These are phyloP conservation scores for Bugula neritina DNA, from an alignment of 2,888 invertebrate genomes.

Conservation along the genomic window DNA sequence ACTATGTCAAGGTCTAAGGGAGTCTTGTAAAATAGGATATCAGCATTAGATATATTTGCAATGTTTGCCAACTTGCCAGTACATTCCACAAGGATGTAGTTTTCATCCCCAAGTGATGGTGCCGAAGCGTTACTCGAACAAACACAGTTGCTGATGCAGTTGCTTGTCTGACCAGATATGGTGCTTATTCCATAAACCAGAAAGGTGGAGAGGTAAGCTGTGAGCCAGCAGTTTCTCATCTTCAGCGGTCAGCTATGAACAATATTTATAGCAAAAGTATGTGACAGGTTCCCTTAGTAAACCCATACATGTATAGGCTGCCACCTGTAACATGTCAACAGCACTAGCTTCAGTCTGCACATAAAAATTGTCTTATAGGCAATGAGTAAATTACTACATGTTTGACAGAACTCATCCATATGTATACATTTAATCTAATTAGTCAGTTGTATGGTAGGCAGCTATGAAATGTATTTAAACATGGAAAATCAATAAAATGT, in stretches of 20 bases:
- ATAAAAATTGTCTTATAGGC: not conserved
- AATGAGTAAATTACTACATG: not conserved
- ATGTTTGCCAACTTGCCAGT: not conserved
- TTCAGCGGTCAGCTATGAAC: too few relatives aligned
- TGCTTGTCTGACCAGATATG: too few relatives aligned
- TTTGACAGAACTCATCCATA: not conserved
- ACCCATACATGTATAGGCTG: too few relatives aligned
- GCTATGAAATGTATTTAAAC: too few relatives aligned
- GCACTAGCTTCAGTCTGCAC: not conserved
- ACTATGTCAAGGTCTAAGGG: not conserved
- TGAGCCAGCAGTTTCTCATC: too few relatives aligned
- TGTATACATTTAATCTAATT: not conserved
- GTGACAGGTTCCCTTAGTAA: too few relatives aligned
- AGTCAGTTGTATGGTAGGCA: too few relatives aligned
- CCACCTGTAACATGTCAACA: too few relatives aligned
- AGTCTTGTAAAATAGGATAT: not conserved
- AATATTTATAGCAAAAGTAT: too few relatives aligned
- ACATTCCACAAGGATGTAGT: not conserved
- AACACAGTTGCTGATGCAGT: not conserved
- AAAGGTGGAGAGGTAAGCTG: too few relatives aligned
- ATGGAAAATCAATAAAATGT: too few relatives aligned
- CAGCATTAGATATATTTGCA: conserved; percentile 1
- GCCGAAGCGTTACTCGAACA: not conserved
- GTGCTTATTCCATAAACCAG: too few relatives aligned
- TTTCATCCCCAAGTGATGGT: not conserved